Conservation (phyloP, 2,888 invertebrate species). For the Thyatira batis region DNA sequence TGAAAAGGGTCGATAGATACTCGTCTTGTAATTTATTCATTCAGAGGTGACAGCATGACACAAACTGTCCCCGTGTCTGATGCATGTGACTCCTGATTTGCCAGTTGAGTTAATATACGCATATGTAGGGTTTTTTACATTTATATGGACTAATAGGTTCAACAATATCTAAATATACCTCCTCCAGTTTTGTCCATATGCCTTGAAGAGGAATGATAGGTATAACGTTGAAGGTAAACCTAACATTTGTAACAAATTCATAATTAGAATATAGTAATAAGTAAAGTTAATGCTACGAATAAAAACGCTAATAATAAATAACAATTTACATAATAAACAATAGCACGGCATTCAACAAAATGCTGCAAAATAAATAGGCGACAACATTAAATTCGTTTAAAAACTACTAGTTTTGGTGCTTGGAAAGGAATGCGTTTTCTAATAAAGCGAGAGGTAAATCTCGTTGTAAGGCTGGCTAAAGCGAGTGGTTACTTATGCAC, state of each 20-base stretch:
- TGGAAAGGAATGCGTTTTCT: constrained; percentile 40
- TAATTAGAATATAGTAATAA: too few species aligned
- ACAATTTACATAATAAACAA: too few species aligned
- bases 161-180: too few species aligned
- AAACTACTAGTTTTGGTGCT: constrained; percentile 28
- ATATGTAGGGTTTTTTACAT: too few species aligned
- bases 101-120: constrained; percentile 4
- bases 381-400: constrained; percentile 15
- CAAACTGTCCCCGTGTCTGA: constrained; percentile 19
- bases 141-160: too few species aligned
- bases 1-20: constrained; percentile 60
- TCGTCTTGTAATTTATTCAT: constrained; percentile 65
- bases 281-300: too few species aligned
- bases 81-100: constrained; percentile 31
- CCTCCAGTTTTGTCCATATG: too few species aligned
- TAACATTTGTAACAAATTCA: too few species aligned
- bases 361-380: neutral
- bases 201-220: too few species aligned
- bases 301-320: too few species aligned
- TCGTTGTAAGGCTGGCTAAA: constrained; percentile 21
- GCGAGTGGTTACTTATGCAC: constrained; percentile 4
- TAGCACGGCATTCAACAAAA: neutral
- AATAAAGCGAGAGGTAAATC: constrained; percentile 45
- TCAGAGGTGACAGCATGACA: constrained; percentile 36
- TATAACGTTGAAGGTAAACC: too few species aligned